A percentile compares a stretch with the other conserved stretches of the same genome.
These are phyloP conservation scores for Scomber japonicus DNA, from an alignment of 2,113 vertebrate species.

Conservation along the genomic window DNA sequence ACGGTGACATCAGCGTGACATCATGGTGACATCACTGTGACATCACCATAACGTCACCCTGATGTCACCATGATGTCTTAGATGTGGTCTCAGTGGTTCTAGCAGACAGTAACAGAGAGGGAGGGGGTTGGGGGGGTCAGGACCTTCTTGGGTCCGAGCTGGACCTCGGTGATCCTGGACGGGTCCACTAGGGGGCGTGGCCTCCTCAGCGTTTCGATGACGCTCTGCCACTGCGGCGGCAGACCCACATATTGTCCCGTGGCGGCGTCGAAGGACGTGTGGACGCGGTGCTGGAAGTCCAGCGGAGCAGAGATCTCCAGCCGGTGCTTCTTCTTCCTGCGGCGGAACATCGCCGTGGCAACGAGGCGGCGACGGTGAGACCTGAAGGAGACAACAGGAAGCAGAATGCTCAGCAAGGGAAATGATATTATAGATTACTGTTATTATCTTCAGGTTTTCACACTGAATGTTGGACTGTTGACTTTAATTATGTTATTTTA, in stretches of 20 bases:
- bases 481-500: too few relatives aligned
- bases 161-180: constrained; percentile 88
- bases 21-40: too few relatives aligned
- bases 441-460: too few relatives aligned
- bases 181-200: constrained; percentile 94
- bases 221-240: constrained; percentile 95
- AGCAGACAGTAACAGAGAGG: too few relatives aligned
- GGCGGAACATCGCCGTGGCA: constrained; percentile 87
- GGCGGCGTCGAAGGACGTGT: constrained; percentile 90
- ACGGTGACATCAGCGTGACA: too few relatives aligned
- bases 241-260: constrained; percentile 91
- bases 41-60: too few relatives aligned
- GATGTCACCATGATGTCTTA: too few relatives aligned
- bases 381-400: constrained; percentile 50
- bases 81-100: too few relatives aligned
- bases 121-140: too few relatives aligned
- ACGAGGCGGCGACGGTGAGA: neutral
- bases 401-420: neutral
- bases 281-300: constrained; percentile 94
- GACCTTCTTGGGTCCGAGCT: constrained; percentile 91
- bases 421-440: too few relatives aligned
- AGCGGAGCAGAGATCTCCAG: constrained; percentile 90
- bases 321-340: constrained; percentile 92
- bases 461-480: too few relatives aligned
- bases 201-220: constrained; percentile 90